Base-by-base conservation (phyloP, 2,797 vertebrate genomes). In the Pampus argenteus region DNA sequence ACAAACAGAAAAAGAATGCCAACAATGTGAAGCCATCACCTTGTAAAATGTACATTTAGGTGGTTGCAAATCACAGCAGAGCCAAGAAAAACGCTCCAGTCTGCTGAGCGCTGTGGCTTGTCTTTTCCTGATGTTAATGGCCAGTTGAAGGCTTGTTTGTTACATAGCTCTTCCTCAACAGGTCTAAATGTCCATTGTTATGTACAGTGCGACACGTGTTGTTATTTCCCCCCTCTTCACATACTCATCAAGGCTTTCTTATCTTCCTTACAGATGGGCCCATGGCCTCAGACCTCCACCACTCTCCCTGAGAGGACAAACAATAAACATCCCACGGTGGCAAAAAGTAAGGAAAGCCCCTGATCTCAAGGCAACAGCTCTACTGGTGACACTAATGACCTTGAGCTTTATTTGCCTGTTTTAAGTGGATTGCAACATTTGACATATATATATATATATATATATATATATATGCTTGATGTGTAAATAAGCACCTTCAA, bases 141-240 rank as follows among this genome's bases (percentile, higher is more conserved):
- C 55, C 56, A 29, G 59, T 49, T 4, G 28, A 2, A 57, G 64
- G 29, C 54, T 84, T 79, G 67, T 92, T 91, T 91, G 76, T 84
- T 76, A 78, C 68, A 52, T 31, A 44, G 68, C 72, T 78, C 72
- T 83, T 88, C 86, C 81, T 78, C 71, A 61, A 65, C 48, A 59
- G 61, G 60, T 71, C 61, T 48, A 23, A 66, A 70, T 81, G 40
- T 68, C 86, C 83, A 94, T 94, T 95, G 93, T 95, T 92, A 55
- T 57, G 48, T 73, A 74, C 82, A 77, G 60, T 42, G 45, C 2
- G 74, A 74, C 85, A 88, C 85, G 87, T 90, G 90, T 85, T 93
- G 91, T 93, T 93, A 91, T 94, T 95, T 94, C 91, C 93, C 87
- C 71, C 47, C 25, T 82, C 61, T 69, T 83, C 58, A 79, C 83